A percentile compares a stretch with the other conserved stretches of the same genome.
Conservation (phyloP, 2,797 vertebrate species). For the Pempheris klunzingeri region DNA sequence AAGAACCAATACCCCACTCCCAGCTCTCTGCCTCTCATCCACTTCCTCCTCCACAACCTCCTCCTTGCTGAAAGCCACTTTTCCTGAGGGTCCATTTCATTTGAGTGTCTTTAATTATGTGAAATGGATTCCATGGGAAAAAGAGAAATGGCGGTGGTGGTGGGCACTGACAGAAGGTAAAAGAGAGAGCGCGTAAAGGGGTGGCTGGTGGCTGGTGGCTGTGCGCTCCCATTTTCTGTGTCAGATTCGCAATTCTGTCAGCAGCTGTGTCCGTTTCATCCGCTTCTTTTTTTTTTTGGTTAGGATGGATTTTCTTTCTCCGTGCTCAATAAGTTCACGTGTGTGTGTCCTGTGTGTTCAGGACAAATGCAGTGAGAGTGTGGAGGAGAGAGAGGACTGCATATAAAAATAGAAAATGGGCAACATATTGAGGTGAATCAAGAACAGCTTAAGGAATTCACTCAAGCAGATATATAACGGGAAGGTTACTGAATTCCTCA, state of each 20-base stretch:
- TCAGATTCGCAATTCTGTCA: constrained; percentile 79
- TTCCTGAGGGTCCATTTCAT: constrained; percentile 96
- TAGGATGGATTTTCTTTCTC: constrained; percentile 70
- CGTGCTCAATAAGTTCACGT: constrained; percentile 52
- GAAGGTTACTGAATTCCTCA: constrained; percentile 36
- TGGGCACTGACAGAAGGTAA: constrained; percentile 63
- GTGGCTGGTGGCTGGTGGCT: constrained; percentile 56
- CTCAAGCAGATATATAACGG: constrained; percentile 7
- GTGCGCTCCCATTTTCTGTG: constrained; percentile 57
- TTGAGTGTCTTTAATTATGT: constrained; percentile 96
- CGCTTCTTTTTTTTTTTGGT: constrained; percentile 57
- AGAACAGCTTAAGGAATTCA: constrained; percentile 26
- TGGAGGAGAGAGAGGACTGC: constrained; percentile 25
- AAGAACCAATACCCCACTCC: constrained; percentile 88
- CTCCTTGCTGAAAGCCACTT: constrained; percentile 93
- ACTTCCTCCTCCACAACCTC: constrained; percentile 72
- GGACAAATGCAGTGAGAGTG: constrained; percentile 47
- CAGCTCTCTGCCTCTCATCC: constrained; percentile 79
- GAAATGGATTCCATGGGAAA: constrained; percentile 92
- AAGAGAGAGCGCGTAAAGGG: constrained; percentile 42
- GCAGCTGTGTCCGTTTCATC: constrained; percentile 74
- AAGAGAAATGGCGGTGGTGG: constrained; percentile 73
- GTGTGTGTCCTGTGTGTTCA: constrained; percentile 44
- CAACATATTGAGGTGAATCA: constrained; percentile 28
- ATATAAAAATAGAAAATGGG: constrained; percentile 41